Percentiles rank a stretch among this genome's conserved stretches.
phyloP scores from a whole-genome alignment of 2,113 vertebrate genomes.

The Theristicus caerulescens region DNA sequence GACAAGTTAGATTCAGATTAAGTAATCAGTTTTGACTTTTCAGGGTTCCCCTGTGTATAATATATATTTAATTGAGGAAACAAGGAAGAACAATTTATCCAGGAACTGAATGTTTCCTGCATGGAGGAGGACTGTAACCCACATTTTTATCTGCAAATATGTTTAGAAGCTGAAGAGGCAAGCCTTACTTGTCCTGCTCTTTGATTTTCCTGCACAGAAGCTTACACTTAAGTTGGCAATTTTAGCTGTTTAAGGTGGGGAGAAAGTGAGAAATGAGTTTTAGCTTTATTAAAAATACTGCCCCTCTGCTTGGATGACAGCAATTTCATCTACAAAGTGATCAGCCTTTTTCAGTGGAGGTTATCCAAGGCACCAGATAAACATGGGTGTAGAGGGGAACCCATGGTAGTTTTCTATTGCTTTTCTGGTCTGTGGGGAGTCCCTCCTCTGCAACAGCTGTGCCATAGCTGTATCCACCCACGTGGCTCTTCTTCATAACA shows the following conservation, averaged over 20 bases:
- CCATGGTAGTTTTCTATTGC: neutral
- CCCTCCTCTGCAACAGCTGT: constrained; percentile 28
- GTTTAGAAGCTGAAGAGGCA: constrained; percentile 20
- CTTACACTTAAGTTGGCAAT: neutral
- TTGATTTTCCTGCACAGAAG: constrained; percentile 8
- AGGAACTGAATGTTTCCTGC: neutral
- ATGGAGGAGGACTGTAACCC: neutral
- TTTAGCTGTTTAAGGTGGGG: neutral
- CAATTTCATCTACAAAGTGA: neutral
- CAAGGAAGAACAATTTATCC: constrained; percentile 2
- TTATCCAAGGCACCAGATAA: neutral
- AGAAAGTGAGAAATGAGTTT: neutral
- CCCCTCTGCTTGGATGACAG: neutral
- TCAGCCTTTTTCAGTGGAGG: neutral
- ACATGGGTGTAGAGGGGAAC: neutral
- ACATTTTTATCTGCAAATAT: constrained; percentile 14
- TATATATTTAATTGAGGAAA: constrained; percentile 20
- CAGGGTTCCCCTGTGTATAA: neutral
- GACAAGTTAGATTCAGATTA: neutral
- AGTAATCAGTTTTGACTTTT: neutral
- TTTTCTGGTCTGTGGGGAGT: neutral
- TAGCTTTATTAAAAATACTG: neutral
- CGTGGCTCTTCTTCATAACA: neutral
- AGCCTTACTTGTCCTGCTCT: neutral
- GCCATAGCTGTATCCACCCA: neutral